Evolutionary conservation across 2,113 vertebrate species (phyloP), one percentile per base, ranked within the genome.

Genomic region (Choloepus hoffmanni): DNA sequence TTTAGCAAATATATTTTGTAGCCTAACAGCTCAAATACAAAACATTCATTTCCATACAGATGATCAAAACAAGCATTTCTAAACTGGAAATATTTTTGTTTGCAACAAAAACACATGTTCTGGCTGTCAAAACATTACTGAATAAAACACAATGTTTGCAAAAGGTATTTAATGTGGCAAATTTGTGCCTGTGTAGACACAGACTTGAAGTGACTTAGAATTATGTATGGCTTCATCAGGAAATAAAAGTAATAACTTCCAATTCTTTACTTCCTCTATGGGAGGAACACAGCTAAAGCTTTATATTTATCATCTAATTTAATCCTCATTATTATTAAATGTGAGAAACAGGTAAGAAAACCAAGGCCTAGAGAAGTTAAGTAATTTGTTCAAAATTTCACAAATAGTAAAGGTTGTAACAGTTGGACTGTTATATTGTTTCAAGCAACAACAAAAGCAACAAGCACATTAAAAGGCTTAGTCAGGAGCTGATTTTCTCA

Each of bases 91-190:
- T 94, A 87, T 92, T 98, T 95, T 85, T 97, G 84, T 97, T 93
- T 96, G 63, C 65, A 90, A 70, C 60, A 62, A 79, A 94, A 97
- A 96, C 89, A 93, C 81, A 94, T 92, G 95, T 93, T 93, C 89
- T 78, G 55, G 67, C 43, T 97, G 94, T 96, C 96, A 96, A 96
- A 97, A 96, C 76, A 97, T 88, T 88, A 86, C 94, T 92, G 91
- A 94, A 89, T 81, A 96, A 96, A 95, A 93, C 55, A 89, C 70
- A 67, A 24, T 74, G 94, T 94, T 68, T 95, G 73, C 30, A 97
- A 94, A 94, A 97, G 67, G 79, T 95, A 92, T 83, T 97, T 92
- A 95, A 95, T 88, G 95, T 97, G 96, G 92, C 62, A 91, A 94
- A 97, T 73, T 63, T 43, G 45, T 74, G 74, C 76, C 76, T 77